phyloP scores from a whole-genome alignment of 2,888 invertebrate species.

The Pristionchus mayeri region DNA sequence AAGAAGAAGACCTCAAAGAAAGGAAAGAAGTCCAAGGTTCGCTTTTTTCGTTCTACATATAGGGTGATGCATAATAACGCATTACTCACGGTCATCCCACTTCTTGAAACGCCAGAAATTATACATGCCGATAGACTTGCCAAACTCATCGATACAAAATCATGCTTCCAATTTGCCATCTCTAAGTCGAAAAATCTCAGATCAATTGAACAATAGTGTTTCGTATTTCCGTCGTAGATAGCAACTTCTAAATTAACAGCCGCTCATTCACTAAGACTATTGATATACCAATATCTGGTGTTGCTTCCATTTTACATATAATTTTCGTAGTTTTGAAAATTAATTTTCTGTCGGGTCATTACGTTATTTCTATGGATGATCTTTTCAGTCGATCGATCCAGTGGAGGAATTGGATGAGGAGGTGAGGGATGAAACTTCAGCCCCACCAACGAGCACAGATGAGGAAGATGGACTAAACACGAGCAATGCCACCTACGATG shows the following conservation, averaged over 20 bases:
- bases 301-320: neutral
- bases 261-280: neutral
- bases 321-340: neutral
- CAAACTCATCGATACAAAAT: too few relatives aligned
- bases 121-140: too few relatives aligned
- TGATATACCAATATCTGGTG: neutral
- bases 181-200: too few relatives aligned
- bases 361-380: neutral
- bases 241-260: neutral
- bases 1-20: neutral
- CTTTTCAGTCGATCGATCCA: constrained; percentile 8
- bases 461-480: neutral
- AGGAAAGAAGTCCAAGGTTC: neutral
- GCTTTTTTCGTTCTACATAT: neutral
- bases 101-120: too few relatives aligned
- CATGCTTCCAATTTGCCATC: too few relatives aligned
- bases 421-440: neutral
- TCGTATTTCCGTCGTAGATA: too few relatives aligned
- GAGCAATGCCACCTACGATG: constrained; percentile 14
- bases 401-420: neutral
- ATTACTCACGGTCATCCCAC: too few relatives aligned
- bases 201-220: too few relatives aligned
- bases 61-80: too few relatives aligned
- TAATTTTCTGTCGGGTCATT: too few relatives aligned
- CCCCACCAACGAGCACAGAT: neutral